Evolutionary conservation across 2,888 invertebrate genomes (phyloP).

Genomic region (Dryadula phaetusa): DNA sequence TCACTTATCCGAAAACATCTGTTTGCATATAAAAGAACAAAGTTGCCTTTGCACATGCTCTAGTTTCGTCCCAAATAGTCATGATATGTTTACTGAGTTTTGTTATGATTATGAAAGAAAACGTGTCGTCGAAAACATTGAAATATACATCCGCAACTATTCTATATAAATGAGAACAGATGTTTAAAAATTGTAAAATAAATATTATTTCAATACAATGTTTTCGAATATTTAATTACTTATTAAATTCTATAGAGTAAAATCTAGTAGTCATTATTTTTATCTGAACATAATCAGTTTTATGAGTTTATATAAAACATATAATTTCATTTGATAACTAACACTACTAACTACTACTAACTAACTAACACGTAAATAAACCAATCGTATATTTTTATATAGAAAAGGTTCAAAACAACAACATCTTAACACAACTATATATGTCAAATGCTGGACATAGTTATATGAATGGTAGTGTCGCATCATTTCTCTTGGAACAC

Average conservation of each 20-base stretch:
- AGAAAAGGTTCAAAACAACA: no score
- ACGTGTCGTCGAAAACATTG: conserved; percentile 5
- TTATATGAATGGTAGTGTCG: conserved; percentile 9
- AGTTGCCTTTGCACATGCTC: conserved; percentile 28
- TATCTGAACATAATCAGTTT: no score
- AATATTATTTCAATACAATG: no score
- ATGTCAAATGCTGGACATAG: not conserved
- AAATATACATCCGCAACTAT: not conserved
- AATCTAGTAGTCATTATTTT: no score
- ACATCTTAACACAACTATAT: not conserved
- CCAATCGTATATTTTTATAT: no score
- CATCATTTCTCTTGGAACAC: conserved; percentile 26
- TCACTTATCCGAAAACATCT: conserved; percentile 25
- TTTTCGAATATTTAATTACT: no score
- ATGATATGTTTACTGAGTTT: conserved; percentile 25
- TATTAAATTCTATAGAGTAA: no score
- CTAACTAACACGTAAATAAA: no score
- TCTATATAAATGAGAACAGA: not conserved
- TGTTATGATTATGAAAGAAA: conserved; percentile 32
- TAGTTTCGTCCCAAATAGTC: conserved; percentile 28
- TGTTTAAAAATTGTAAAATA: conserved; percentile 5
- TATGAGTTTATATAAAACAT: no score
- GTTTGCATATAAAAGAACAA: conserved; percentile 30
- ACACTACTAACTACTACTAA: no score
- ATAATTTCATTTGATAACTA: no score